Conservation (phyloP, 2,797 vertebrate genomes). For the Crocodylus rhombifer region DNA sequence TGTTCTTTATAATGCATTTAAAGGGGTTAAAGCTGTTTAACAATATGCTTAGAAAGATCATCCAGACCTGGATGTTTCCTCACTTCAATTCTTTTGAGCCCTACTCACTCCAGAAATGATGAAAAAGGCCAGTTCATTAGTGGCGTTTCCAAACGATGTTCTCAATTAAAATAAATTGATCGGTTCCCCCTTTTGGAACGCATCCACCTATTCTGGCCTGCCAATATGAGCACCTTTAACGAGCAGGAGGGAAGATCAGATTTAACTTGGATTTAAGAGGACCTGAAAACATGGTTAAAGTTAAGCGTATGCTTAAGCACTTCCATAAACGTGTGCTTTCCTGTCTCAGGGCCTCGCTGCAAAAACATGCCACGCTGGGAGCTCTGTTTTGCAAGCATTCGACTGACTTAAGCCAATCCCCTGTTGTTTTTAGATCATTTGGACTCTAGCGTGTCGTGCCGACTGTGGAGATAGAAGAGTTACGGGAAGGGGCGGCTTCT, state of each 20-base stretch:
- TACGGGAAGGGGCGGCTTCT: neutral
- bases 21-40: slow-evolving; percentile 63
- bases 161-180: slow-evolving; percentile 22
- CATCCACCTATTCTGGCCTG: rapidly evolving
- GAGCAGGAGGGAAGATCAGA: rapidly evolving
- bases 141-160: slow-evolving; percentile 39
- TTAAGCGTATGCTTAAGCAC: neutral
- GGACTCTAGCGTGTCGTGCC: no score
- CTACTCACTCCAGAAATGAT: slow-evolving; percentile 51
- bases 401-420: neutral
- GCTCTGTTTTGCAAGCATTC: neutral
- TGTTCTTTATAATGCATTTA: slow-evolving; percentile 59
- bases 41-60: slow-evolving; percentile 56
- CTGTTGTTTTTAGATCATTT: neutral
- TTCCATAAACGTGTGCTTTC: neutral
- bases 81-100: slow-evolving; percentile 34
- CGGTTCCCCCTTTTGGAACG: slow-evolving; percentile 53
- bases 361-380: neutral
- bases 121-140: slow-evolving; percentile 64
- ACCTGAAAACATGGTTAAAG: neutral
- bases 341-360: neutral
- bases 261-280: neutral
- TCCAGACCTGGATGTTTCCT: slow-evolving; percentile 15
- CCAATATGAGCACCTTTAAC: neutral
- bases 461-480: neutral